Evolutionary conservation across 2,888 invertebrate genomes (phyloP).

Genomic region (Eupithecia subumbrata): DNA sequence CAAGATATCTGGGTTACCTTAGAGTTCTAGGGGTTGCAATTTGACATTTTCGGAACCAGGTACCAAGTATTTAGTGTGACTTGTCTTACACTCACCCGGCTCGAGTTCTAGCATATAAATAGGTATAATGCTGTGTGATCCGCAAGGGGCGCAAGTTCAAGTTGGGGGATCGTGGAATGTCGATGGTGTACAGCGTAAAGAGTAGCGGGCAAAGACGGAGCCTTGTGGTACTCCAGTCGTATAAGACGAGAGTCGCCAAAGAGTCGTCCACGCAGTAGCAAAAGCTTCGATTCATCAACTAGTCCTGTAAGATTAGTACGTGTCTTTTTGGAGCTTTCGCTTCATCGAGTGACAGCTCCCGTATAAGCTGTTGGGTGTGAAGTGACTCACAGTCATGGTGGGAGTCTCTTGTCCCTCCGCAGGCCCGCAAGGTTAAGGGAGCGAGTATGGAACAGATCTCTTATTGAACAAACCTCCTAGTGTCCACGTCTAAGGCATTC

Average conservation of each 20-base stretch:
- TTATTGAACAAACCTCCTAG: slow-evolving; percentile 43
- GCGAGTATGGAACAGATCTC: slow-evolving; percentile 89
- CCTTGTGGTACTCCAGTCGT: neutral
- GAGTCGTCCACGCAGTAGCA: neutral
- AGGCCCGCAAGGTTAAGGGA: slow-evolving; percentile 73
- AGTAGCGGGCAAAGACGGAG: neutral
- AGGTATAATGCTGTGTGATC: neutral
- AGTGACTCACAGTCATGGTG: slow-evolving; percentile 52
- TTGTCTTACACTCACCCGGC: neutral
- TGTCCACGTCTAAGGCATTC: no score
- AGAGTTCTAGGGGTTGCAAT: neutral
- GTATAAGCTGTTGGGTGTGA: neutral
- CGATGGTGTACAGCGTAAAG: neutral
- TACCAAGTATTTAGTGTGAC: no score
- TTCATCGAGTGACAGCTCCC: neutral
- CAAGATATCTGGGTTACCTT: neutral
- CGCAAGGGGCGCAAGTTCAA: neutral
- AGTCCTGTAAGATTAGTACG: neutral
- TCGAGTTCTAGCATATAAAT: neutral
- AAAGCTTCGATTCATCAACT: neutral
- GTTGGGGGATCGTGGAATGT: neutral
- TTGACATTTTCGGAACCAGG: neutral
- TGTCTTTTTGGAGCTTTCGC: neutral
- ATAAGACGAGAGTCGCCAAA: neutral
- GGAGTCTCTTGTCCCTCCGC: slow-evolving; percentile 58